A percentile compares a stretch with the other conserved stretches of the same genome.
Evolutionary conservation across 1,140 invertebrate genomes (phyloP).

Genomic region (Drosophila pectinifera): DNA sequence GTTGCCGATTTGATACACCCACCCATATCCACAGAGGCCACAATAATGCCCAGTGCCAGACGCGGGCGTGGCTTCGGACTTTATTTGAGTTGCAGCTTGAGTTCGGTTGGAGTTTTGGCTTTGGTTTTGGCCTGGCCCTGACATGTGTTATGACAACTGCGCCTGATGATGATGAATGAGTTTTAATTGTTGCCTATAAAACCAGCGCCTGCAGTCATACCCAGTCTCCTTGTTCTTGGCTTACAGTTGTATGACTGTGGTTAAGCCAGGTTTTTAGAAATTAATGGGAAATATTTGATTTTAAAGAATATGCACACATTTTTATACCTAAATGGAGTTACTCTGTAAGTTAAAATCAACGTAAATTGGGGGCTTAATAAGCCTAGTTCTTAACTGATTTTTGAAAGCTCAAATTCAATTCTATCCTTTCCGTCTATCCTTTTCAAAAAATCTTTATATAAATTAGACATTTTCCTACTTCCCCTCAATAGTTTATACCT

Average conservation of each 20-base stretch:
- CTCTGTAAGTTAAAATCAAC: neutral
- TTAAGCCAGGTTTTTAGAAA: neutral
- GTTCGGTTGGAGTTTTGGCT: constrained; percentile 19
- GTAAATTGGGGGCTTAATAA: neutral
- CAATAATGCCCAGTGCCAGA: constrained; percentile 60
- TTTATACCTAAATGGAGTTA: neutral
- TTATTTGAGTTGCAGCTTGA: constrained; percentile 22
- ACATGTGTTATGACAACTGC: constrained; percentile 76
- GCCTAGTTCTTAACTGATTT: no score
- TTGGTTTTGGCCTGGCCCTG: constrained; percentile 58
- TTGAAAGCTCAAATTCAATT: neutral
- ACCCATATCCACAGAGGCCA: constrained; percentile 31
- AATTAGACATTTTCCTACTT: no score
- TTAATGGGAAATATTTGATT: neutral
- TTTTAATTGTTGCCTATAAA: constrained; percentile 82
- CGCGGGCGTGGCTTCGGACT: constrained; percentile 62
- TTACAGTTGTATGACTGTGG: constrained; percentile 31
- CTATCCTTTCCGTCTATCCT: no score
- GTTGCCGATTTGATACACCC: constrained; percentile 71
- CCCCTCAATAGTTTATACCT: no score
- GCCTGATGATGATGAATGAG: constrained; percentile 81
- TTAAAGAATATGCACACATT: neutral
- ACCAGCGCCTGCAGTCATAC: constrained; percentile 56
- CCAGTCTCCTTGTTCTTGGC: constrained; percentile 42
- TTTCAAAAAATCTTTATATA: no score